These are phyloP conservation scores for Perizoma flavofasciatum DNA, from an alignment of 2,888 invertebrate genomes.

Conservation along the genomic window DNA sequence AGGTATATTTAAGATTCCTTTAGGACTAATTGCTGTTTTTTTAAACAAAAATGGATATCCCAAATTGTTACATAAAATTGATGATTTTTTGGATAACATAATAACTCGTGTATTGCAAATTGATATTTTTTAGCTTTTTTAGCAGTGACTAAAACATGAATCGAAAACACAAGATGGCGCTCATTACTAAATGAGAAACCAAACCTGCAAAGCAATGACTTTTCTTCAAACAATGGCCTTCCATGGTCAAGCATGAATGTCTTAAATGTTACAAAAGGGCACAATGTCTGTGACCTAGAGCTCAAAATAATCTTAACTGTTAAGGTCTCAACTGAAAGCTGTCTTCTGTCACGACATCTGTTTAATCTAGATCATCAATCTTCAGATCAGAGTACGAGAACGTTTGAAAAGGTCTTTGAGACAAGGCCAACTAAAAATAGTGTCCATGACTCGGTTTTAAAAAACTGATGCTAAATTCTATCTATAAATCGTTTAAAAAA, in stretches of 20 bases:
- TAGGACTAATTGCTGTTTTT: background rate
- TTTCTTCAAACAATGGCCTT: too few species aligned
- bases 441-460: slow-evolving; percentile 5
- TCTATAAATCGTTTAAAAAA: background rate
- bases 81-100: too few species aligned
- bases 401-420: slow-evolving; percentile 16
- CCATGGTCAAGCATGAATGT: too few species aligned
- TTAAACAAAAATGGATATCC: slow-evolving; percentile 1
- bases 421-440: slow-evolving; percentile 24
- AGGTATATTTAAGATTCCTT: slow-evolving; percentile 7
- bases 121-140: too few species aligned
- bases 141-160: too few species aligned
- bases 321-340: slow-evolving; percentile 3
- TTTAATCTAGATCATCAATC: slow-evolving; percentile 21
- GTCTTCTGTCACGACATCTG: slow-evolving; percentile 23
- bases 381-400: slow-evolving; percentile 18
- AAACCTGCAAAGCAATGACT: too few species aligned
- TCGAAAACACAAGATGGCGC: too few species aligned
- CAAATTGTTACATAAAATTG: background rate
- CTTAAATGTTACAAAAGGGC: too few species aligned
- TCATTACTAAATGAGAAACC: too few species aligned
- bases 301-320: background rate
- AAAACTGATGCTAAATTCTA: too few species aligned
- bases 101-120: too few species aligned
- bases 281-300: background rate